A percentile compares a stretch with the other conserved stretches of the same genome.
These are phyloP conservation scores for Catocala sponsa DNA, from an alignment of 2,888 invertebrate genomes.

Conservation along the genomic window DNA sequence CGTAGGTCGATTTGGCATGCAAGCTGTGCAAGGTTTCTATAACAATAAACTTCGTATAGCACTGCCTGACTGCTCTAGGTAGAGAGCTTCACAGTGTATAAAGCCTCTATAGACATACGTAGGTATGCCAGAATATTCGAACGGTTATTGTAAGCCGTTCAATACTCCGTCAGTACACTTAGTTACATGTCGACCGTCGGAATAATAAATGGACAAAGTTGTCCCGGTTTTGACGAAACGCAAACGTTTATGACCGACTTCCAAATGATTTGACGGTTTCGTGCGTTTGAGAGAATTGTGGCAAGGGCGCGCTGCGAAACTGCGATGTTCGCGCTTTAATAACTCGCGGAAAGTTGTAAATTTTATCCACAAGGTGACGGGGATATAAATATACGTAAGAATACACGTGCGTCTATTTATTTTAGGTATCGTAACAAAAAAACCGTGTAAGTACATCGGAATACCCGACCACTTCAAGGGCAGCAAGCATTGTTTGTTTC, in stretches of 20 bases:
- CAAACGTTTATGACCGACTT: conserved; percentile 37
- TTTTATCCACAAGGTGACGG: conserved; percentile 2
- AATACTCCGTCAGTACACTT: conserved; percentile 30
- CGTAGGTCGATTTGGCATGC: no score
- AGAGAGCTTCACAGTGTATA: not conserved
- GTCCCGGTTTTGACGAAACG: conserved; percentile 42
- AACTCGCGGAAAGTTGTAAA: conserved; percentile 6
- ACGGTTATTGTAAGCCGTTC: conserved; percentile 40
- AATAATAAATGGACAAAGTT: conserved; percentile 47
- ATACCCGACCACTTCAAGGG: no score
- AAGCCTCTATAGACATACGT: not conserved
- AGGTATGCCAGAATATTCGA: conserved; percentile 11
- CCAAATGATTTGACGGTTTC: conserved; percentile 45
- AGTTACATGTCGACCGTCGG: conserved; percentile 37
- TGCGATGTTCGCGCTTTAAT: conserved; percentile 21
- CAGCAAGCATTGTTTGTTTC: no score
- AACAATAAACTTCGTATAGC: no score
- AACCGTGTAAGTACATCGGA: no score
- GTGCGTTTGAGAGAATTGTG: conserved; percentile 29
- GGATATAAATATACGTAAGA: conserved; percentile 1
- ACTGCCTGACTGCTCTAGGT: no score
- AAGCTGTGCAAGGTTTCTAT: no score
- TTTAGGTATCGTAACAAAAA: not conserved
- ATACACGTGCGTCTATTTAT: not conserved
- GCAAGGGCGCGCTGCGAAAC: conserved; percentile 29